Evolutionary conservation across 2,888 invertebrate genomes (phyloP).

Genomic region (Andrena minutula): DNA sequence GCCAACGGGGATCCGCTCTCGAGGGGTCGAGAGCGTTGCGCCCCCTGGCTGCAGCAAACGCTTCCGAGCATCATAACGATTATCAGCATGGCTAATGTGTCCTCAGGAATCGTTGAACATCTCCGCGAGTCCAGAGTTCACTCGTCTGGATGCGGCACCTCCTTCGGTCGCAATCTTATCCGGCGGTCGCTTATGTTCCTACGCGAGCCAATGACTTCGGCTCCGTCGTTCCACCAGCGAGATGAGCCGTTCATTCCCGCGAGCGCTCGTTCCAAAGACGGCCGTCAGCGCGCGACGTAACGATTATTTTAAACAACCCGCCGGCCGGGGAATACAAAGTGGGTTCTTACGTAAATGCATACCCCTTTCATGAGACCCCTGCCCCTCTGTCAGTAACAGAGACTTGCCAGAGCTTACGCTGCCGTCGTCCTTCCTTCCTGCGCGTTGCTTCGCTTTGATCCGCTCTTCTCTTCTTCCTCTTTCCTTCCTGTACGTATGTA

Average conservation of each 20-base stretch:
- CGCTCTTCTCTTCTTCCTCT: not conserved
- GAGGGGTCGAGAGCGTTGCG: slow-evolving; percentile 8
- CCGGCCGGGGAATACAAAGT: slow-evolving; percentile 81
- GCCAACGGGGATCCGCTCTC: not conserved
- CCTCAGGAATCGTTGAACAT: slow-evolving; percentile 51
- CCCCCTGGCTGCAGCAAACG: slow-evolving; percentile 29
- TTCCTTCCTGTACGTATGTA: not conserved
- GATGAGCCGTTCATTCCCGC: slow-evolving; percentile 64
- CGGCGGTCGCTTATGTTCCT: slow-evolving; percentile 40
- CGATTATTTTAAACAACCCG: slow-evolving; percentile 82
- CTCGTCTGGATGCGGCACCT: slow-evolving; percentile 22
- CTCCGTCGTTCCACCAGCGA: slow-evolving; percentile 29
- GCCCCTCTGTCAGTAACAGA: slow-evolving; percentile 1
- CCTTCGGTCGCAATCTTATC: slow-evolving; percentile 46
- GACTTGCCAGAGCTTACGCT: slow-evolving; percentile 2
- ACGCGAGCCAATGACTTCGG: slow-evolving; percentile 33
- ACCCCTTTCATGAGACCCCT: slow-evolving; percentile 26
- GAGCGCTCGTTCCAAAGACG: slow-evolving; percentile 59
- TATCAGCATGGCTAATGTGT: slow-evolving; percentile 60
- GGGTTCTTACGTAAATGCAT: slow-evolving; percentile 81
- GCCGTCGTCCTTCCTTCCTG: not conserved
- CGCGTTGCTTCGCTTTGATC: no score
- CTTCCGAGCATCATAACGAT: slow-evolving; percentile 49
- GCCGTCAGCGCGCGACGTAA: slow-evolving; percentile 69
- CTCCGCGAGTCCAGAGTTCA: slow-evolving; percentile 34